These are phyloP conservation scores for Osmerus eperlanus DNA, from an alignment of 2,113 vertebrate species.

Conservation along the genomic window DNA sequence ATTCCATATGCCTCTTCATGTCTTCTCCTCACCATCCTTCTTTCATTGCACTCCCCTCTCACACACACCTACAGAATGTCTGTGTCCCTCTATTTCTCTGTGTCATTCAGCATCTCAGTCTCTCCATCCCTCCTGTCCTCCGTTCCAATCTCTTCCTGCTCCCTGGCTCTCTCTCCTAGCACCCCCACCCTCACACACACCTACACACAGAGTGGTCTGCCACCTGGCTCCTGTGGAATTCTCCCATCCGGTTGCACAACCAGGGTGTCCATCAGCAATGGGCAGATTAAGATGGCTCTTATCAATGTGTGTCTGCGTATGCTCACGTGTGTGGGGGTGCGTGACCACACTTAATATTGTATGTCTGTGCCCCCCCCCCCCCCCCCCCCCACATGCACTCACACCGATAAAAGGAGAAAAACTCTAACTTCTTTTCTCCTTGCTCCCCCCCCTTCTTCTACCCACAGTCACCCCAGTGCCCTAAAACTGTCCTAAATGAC, in stretches of 20 bases:
- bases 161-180: background rate
- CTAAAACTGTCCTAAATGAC: constrained; percentile 68
- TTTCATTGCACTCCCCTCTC: background rate
- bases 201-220: constrained; percentile 55
- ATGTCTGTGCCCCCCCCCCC: background rate
- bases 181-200: constrained; percentile 41
- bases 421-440: background rate
- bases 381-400: background rate
- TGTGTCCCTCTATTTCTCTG: constrained; percentile 3
- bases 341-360: background rate
- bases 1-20: background rate
- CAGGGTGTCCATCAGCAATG: constrained; percentile 51
- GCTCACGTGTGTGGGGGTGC: background rate
- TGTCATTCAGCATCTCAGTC: constrained; percentile 15
- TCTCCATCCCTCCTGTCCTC: constrained; percentile 24
- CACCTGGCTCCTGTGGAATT: constrained; percentile 58
- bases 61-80: constrained; percentile 3
- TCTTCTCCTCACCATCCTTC: background rate
- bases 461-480: constrained; percentile 46
- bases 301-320: constrained; percentile 11
- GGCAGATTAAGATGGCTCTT: constrained; percentile 36
- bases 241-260: constrained; percentile 45
- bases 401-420: constrained; percentile 33
- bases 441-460: constrained; percentile 27
- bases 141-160: background rate